Evolutionary conservation across 2,888 invertebrate species (phyloP), one percentile per base, ranked within the genome.

Genomic region (Cryptops parisi): DNA sequence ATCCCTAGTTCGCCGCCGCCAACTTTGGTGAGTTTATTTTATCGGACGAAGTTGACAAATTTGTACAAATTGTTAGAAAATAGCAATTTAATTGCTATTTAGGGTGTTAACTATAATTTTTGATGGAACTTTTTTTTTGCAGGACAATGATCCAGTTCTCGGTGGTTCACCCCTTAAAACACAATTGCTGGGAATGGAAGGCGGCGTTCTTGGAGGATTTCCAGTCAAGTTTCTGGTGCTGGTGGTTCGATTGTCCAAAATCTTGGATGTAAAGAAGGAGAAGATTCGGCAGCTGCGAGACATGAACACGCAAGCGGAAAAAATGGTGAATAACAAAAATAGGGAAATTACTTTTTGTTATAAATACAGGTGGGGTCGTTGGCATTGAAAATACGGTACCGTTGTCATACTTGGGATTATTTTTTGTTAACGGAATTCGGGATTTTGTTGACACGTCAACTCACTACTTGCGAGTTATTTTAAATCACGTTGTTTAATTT

Each of bases 231-330:
- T 93, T 55, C 72, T 94, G 52, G 87, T 91, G 65, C 77, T 84
- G 58, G 81, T 94, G 59, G 76, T 93, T 0, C 78, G 85, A 60
- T 77, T 93, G 24, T 84, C 84, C 49, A 90, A 89, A 72, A 83
- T 90, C 59, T 72, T 96, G 40, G 76, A 78, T 56, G 79, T 81
- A 1, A 96, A 96, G 67, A 80, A 81, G 63, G 76, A 77, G 2
- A 86, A 86, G 73, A 80, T 94, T 9, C 77, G 80, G 61, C 78
- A 80, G 54, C 70, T 96, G 48, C 82, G 81, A 65, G 82, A 84
- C 55, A 84, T 90, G 79, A 96, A 96, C 64, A 78, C 83, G 55
- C 85, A 89, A 68, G 91, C 89, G 0, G 94, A 96, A 65, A 82
- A 84, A 68, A 78, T 80, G 64, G 69, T 68, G 55, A 56, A 58